Conservation (phyloP, 1,140 invertebrate species). For the Philotrypesis tridentata region DNA sequence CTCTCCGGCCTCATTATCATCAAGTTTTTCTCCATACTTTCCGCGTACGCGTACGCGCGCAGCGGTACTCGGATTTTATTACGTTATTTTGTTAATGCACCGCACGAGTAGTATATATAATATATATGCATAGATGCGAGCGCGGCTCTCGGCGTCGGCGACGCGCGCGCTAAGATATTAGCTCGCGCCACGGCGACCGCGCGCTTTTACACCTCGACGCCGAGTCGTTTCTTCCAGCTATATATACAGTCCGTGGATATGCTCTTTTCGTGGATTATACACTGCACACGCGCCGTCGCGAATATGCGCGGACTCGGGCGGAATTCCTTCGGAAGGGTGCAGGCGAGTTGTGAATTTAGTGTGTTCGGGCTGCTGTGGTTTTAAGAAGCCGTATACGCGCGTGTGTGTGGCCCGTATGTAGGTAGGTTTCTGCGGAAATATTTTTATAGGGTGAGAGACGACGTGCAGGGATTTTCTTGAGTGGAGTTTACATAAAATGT, state of each 20-base stretch:
- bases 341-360: background rate
- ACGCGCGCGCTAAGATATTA: conserved; percentile 21
- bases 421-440: background rate
- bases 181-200: conserved; percentile 19
- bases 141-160: conserved; percentile 26
- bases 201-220: conserved; percentile 41
- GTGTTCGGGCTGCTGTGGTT: background rate
- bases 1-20: conserved; percentile 49
- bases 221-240: background rate
- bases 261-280: background rate
- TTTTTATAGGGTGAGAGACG: background rate
- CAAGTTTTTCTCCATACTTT: background rate
- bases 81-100: conserved; percentile 72
- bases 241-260: background rate
- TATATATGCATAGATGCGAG: too few relatives aligned
- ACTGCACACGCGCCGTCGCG: too few relatives aligned
- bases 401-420: background rate
- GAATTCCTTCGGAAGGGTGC: background rate
- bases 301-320: background rate
- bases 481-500: background rate
- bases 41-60: background rate
- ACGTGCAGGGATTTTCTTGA: background rate
- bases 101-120: conserved; percentile 47
- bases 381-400: background rate
- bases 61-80: conserved; percentile 69